Base-by-base conservation (phyloP, 2,888 invertebrate genomes). In the Nematopogon swammerdamellus region DNA sequence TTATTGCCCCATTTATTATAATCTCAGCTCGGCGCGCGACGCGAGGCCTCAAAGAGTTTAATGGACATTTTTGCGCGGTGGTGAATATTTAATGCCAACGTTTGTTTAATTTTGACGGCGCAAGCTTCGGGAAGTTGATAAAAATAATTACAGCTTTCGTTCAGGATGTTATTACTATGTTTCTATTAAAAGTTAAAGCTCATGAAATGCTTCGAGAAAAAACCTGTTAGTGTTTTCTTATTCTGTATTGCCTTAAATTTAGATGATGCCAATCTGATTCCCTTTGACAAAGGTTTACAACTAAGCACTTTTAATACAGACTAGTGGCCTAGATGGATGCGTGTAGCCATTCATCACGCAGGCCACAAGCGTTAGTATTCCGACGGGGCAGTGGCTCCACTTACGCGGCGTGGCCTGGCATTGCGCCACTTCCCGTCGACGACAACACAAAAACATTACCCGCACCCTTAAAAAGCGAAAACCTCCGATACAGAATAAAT, bases 1-100 rank as follows among this genome's bases (percentile, higher is more conserved):
- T 79, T 76, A 79, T 79, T 75, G 67, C 72, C 67, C 68, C 76
- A 75, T 79, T 77, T 79, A 76, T 77, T 76, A 77, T 73, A 70
- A 75, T 73, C 70, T 70, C 61, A 63, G 65, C 69, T 36, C 36
- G 71, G 71, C 72, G 74, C 72, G 76, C 70, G 71, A 72, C 74
- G 77, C 75, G 54, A 71, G 73, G 70, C 72, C 65, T 67, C 68
- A 65, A 64, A 63, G 62, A 63, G 63, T 70, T 72, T 72, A 77
- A 79, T 77, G 76, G 76, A 72, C 68, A 72, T 75, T 79, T 79
- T 79, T 36, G 36, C 11, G 36, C 36, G 36, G 3, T 14, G 25
- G 5, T 25, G 25, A 25, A 25, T 25, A 25, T 14, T 36, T 14
- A 36, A 36, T 6, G 36, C 36, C n/a, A 3, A 36, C n/a, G n/a